Conservation (phyloP, 2,888 invertebrate species). For the Papilio demoleus region DNA sequence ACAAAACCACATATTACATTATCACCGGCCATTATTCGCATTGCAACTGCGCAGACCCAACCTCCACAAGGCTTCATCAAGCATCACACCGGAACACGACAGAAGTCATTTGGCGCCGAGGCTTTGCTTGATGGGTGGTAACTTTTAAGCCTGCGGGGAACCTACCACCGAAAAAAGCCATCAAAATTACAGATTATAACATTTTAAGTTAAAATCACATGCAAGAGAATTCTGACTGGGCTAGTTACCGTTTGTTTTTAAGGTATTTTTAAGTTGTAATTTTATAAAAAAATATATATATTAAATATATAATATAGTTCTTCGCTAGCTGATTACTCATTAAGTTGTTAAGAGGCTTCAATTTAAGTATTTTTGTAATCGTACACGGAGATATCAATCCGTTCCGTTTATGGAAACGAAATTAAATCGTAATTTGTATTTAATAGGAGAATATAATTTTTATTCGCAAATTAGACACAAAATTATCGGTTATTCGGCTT, state of each 20-base stretch:
- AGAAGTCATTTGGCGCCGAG: too few relatives aligned
- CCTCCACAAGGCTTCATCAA: too few relatives aligned
- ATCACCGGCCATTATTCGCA: too few relatives aligned
- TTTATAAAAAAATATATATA: constrained; percentile 41
- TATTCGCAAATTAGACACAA: neutral
- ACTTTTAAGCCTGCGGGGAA: too few relatives aligned
- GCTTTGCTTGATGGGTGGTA: too few relatives aligned
- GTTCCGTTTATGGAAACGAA: neutral
- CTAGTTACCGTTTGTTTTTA: constrained; percentile 44
- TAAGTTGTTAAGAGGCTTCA: constrained; percentile 44
- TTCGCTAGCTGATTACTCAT: constrained; percentile 48
- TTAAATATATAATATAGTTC: constrained; percentile 48
- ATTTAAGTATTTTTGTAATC: constrained; percentile 24
- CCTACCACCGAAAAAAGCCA: constrained; percentile 7
- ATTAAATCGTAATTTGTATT: neutral
- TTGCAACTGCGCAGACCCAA: too few relatives aligned
- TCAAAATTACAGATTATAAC: constrained; percentile 15
- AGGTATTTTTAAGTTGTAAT: constrained; percentile 31
- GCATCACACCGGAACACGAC: too few relatives aligned
- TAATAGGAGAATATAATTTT: neutral
- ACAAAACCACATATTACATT: constrained; percentile 11
- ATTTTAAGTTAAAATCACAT: neutral
- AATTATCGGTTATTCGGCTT: neutral
- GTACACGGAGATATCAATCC: constrained; percentile 4
- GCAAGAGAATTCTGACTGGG: constrained; percentile 35